These are phyloP conservation scores for Helogale parvula DNA, from an alignment of 2,113 vertebrate species.

Conservation along the genomic window DNA sequence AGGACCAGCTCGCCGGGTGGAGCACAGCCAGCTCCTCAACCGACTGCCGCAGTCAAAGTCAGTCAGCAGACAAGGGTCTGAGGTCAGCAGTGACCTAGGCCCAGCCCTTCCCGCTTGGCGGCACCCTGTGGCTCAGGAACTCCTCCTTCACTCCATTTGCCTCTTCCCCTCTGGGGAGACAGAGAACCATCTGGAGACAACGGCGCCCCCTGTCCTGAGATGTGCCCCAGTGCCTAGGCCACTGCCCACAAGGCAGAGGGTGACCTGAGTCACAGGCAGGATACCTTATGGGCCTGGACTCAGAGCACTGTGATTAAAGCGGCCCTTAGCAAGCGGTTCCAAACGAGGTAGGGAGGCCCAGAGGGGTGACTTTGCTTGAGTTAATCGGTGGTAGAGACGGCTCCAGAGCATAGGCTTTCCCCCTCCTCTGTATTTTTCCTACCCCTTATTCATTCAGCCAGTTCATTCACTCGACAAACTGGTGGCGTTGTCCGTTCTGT, in stretches of 20 bases:
- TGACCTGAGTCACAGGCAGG: neutral
- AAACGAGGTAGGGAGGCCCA: neutral
- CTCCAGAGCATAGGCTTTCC: neutral
- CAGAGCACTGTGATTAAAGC: fast-evolving
- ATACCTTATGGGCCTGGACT: neutral
- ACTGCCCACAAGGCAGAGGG: neutral
- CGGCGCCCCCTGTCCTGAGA: no score
- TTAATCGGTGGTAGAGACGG: neutral
- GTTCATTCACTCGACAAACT: neutral
- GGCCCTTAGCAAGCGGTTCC: neutral
- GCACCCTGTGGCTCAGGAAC: neutral
- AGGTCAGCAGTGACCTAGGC: neutral
- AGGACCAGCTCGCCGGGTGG: neutral
- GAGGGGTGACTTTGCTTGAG: neutral
- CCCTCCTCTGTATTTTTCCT: neutral
- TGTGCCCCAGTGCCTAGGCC: neutral
- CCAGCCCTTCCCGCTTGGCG: neutral
- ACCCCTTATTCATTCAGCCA: neutral
- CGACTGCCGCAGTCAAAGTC: neutral
- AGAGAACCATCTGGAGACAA: neutral
- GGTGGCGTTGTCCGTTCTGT: neutral
- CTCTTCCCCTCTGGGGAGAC: neutral
- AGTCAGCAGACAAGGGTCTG: neutral
- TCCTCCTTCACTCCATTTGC: neutral
- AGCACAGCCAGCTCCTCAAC: neutral